Percentiles rank a stretch among this genome's conserved stretches.
Evolutionary conservation across 1,140 invertebrate species (phyloP).

Genomic region (Megathymus violae): DNA sequence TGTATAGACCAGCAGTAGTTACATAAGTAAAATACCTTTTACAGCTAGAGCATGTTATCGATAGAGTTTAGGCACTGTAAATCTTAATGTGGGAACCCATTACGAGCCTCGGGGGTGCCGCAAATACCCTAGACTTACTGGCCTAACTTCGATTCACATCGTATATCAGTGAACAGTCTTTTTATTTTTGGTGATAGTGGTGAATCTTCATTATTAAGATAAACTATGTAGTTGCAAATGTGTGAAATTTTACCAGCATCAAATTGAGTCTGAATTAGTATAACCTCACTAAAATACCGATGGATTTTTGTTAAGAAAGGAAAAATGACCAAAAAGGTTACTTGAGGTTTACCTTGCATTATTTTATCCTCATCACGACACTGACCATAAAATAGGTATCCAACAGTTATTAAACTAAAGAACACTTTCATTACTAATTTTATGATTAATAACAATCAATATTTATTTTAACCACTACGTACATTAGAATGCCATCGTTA

Average conservation of each 20-base stretch:
- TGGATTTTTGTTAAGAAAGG: too few relatives aligned
- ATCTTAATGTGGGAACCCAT: slow-evolving; percentile 65
- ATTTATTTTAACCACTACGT: neutral
- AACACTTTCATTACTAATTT: slow-evolving; percentile 39
- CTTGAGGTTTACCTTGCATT: slow-evolving; percentile 58
- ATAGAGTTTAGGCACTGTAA: slow-evolving; percentile 34
- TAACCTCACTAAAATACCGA: too few relatives aligned
- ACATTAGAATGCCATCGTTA: neutral
- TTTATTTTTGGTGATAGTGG: slow-evolving; percentile 7
- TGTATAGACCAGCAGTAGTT: neutral
- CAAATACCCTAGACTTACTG: slow-evolving; percentile 54
- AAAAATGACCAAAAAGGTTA: neutral
- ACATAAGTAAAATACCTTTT: neutral
- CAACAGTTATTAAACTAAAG: slow-evolving; percentile 27
- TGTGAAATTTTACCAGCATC: too few relatives aligned
- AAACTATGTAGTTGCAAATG: too few relatives aligned
- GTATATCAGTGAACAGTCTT: slow-evolving; percentile 11
- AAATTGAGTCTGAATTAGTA: too few relatives aligned
- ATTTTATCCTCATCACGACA: slow-evolving; percentile 75
- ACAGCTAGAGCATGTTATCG: neutral
- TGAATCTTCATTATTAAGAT: neutral
- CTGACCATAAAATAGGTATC: slow-evolving; percentile 23
- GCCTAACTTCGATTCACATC: slow-evolving; percentile 48
- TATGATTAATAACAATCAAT: neutral
- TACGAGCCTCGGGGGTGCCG: slow-evolving; percentile 60